Percentiles rank a stretch among this genome's conserved stretches.
Evolutionary conservation across 2,113 vertebrate genomes (phyloP).

Genomic region (Bothrops jararaca): DNA sequence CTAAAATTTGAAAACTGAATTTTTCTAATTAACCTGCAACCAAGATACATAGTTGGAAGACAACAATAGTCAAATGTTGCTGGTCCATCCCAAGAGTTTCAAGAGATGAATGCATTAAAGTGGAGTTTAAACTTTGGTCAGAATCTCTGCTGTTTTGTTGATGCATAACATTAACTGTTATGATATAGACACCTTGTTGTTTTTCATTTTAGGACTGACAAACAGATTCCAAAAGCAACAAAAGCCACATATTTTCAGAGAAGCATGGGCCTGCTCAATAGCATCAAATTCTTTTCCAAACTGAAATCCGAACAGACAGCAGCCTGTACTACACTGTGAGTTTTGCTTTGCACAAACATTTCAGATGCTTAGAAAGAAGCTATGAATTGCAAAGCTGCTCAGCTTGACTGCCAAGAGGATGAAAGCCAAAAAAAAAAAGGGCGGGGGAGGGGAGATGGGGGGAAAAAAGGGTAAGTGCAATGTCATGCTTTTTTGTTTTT

Average conservation of each 20-base stretch:
- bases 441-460: background rate
- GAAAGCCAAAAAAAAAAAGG: background rate
- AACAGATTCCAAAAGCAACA: conserved; percentile 34
- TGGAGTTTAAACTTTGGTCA: background rate
- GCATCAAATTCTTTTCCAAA: conserved; percentile 23
- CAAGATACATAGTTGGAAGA: conserved; percentile 21
- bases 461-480: background rate
- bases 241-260: conserved; percentile 33
- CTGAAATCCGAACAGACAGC: conserved; percentile 19
- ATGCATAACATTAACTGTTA: conserved; percentile 36
- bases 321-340: conserved; percentile 38
- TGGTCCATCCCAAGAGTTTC: background rate
- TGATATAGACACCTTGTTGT: conserved; percentile 29
- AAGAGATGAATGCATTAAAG: conserved; percentile 28
- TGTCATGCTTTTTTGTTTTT: conserved; percentile 22
- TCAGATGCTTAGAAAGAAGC: conserved; percentile 15
- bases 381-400: conserved; percentile 1
- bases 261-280: background rate
- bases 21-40: conserved; percentile 40
- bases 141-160: conserved; percentile 25
- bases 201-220: conserved; percentile 39
- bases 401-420: conserved; percentile 21
- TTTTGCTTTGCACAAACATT: background rate
- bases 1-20: conserved; percentile 39
- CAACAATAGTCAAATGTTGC: conserved; percentile 12